These are phyloP conservation scores for Erinaceus europaeus DNA, from an alignment of 2,113 vertebrate genomes.

Conservation along the genomic window DNA sequence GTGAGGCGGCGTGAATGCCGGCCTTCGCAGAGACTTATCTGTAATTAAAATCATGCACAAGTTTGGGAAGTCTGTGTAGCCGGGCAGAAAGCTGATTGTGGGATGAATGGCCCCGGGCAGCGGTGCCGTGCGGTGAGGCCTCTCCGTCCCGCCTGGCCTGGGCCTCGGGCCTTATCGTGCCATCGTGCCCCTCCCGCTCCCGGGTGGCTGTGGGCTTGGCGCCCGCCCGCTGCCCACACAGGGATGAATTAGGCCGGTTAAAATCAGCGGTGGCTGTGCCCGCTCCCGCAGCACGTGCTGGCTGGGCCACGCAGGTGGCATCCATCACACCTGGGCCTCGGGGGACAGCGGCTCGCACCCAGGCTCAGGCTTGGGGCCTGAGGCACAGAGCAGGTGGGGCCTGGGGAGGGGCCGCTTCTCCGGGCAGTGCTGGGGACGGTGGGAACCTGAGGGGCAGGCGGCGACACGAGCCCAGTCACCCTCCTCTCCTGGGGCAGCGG, in stretches of 20 bases:
- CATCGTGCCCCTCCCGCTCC: not conserved
- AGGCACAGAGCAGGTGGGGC: not conserved
- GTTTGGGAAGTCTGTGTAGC: slow-evolving; percentile 85
- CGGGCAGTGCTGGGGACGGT: too few species aligned
- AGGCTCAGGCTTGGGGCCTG: not conserved
- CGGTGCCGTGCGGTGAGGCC: too few species aligned
- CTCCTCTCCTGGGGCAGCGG: too few species aligned
- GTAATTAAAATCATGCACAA: slow-evolving; percentile 99
- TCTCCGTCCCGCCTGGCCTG: too few species aligned
- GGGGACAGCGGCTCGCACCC: slow-evolving; percentile 66
- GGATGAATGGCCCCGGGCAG: slow-evolving; percentile 79
- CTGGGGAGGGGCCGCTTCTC: too few species aligned
- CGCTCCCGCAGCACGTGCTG: slow-evolving; percentile 61
- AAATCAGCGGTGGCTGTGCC: slow-evolving; percentile 62
- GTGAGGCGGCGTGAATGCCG: slow-evolving; percentile 89
- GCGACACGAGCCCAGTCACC: too few species aligned
- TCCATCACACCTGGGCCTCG: slow-evolving; percentile 73
- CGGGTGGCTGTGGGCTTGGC: slow-evolving; percentile 23
- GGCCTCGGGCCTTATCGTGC: not conserved
- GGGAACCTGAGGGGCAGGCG: too few species aligned
- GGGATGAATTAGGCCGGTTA: slow-evolving; percentile 73
- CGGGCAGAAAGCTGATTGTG: slow-evolving; percentile 80
- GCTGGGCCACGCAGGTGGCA: slow-evolving; percentile 54
- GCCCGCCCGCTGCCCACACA: not conserved
- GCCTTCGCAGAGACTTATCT: slow-evolving; percentile 96